These are phyloP conservation scores for Heloderma charlesbogerti DNA, from an alignment of 2,113 vertebrate genomes.

Conservation along the genomic window DNA sequence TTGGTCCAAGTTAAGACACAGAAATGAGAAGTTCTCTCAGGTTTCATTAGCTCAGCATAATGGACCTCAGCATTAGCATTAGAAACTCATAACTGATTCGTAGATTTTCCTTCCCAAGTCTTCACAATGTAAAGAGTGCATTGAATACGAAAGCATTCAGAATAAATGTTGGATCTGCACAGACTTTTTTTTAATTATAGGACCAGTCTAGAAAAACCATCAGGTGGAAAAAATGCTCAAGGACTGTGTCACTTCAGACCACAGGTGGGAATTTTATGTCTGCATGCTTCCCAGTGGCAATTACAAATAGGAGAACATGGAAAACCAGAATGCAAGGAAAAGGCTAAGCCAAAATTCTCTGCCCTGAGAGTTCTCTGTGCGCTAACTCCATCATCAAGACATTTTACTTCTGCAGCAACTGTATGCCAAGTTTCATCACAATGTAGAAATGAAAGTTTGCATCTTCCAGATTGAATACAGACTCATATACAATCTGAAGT, in stretches of 20 bases:
- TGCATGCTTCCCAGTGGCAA: background rate
- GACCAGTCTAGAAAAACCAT: background rate
- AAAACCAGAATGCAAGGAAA: background rate
- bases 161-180: background rate
- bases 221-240: background rate
- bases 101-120: background rate
- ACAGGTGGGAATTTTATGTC: background rate
- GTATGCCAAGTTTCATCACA: background rate
- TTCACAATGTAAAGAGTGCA: background rate
- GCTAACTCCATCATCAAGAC: background rate
- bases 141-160: background rate
- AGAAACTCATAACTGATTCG: background rate
- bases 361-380: background rate
- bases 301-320: background rate
- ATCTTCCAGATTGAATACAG: too few species aligned
- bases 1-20: slow-evolving; percentile 6
- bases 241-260: background rate
- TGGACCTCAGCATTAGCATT: background rate
- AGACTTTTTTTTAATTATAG: background rate
- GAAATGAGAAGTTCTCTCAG: background rate
- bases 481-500: too few species aligned
- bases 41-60: background rate
- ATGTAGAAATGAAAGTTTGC: background rate
- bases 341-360: background rate
- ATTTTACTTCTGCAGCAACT: background rate